Evolutionary conservation across 2,888 invertebrate species (phyloP), one percentile per base, ranked within the genome.

Genomic region (Hirtodrosophila cameraria): DNA sequence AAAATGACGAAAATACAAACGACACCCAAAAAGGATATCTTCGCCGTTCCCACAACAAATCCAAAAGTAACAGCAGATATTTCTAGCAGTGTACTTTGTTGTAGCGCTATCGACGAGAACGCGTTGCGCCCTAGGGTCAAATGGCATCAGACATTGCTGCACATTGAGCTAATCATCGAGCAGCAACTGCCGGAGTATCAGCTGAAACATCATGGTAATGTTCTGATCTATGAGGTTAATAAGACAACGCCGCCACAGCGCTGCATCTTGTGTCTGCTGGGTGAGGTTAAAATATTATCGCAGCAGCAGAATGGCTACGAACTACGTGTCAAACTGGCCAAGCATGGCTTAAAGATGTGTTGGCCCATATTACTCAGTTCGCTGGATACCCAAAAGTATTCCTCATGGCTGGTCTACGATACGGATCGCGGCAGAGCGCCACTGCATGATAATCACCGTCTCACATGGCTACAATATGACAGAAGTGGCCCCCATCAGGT

Each of bases 301-400:
- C 41, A 75, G 18, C 50, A 38, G 16, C 79, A 75, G 9, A 20
- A 53, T 3, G 84, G 86, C 3, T 80, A 54, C 13, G 43, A 38
- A 1, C 41, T 80, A 3, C 64, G 63, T 11, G 53, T 86, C 0
- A 80, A 80, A 41, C 30, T 80, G 39, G 61, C 58, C 23, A 80
- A 80, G 23, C n/a, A 18, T 4, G 35, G 27, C 3, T 25, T 39
- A 5, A 18, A 11, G 1, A 2, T n/a, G 1, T 39, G 36, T 9
- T 80, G 80, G 84, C 81, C 80, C 13, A 64, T 30, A 0, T 20
- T 86, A 33, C 53, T 76, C 0, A 45, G 31, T 4, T 80, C 84
- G 0, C 23, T 64, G 0, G 7, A 39, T 7, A 39, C 31, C 3
- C 84, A 86, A 41, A 57, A 76, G 8, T 28, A 54, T 7, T 31